phyloP scores from a whole-genome alignment of 2,888 invertebrate genomes.

The Quadriops clusia region DNA sequence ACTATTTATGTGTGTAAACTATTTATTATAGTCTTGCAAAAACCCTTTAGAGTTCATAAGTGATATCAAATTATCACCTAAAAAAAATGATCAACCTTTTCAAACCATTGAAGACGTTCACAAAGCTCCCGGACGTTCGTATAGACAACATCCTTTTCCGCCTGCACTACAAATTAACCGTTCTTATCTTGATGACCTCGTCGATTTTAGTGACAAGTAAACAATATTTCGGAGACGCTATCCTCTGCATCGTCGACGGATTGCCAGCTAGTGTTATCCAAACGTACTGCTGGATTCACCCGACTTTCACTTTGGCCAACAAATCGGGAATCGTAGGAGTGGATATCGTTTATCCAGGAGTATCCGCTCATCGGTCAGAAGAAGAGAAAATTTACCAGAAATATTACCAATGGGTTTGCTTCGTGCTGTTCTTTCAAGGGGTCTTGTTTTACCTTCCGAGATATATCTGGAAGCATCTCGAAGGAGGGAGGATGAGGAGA shows the following conservation, averaged over 20 bases:
- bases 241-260: conserved; percentile 54
- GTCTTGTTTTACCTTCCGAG: conserved; percentile 56
- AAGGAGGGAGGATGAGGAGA: conserved; percentile 49
- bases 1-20: no score
- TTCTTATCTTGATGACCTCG: conserved; percentile 58
- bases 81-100: conserved; percentile 59
- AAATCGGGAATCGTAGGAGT: conserved; percentile 27
- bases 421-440: conserved; percentile 55
- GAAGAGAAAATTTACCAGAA: conserved; percentile 46
- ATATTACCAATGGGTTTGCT: conserved; percentile 65
- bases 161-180: conserved; percentile 62
- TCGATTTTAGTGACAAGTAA: conserved; percentile 65
- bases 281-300: conserved; percentile 70
- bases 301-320: conserved; percentile 51
- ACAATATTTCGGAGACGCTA: conserved; percentile 78
- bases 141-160: conserved; percentile 68
- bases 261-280: conserved; percentile 53
- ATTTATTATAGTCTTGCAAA: no score
- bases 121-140: conserved; percentile 53
- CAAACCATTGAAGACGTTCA: conserved; percentile 52
- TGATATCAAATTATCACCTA: no score
- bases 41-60: no score
- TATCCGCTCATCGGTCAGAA: no score
- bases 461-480: conserved; percentile 63
- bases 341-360: no score